These are phyloP conservation scores for Pteronotus mesoamericanus DNA, from an alignment of 2,797 vertebrate species.

Conservation along the genomic window DNA sequence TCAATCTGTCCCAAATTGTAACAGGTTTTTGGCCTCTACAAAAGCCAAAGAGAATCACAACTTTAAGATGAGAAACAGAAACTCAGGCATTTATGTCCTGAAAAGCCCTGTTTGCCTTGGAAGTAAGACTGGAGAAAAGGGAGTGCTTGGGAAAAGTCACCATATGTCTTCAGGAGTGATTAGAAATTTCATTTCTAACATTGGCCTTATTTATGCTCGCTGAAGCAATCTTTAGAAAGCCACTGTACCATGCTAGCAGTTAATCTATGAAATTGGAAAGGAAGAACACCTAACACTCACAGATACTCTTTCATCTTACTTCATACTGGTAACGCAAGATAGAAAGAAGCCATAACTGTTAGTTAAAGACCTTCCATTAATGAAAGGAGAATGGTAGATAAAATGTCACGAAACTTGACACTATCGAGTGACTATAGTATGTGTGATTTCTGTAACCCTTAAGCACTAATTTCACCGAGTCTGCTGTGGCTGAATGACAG, in stretches of 20 bases:
- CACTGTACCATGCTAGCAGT: not conserved
- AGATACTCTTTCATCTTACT: slow-evolving; percentile 36
- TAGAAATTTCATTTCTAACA: not conserved
- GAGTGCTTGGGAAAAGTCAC: not conserved
- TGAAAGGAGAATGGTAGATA: slow-evolving; percentile 41
- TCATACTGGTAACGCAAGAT: slow-evolving; percentile 18
- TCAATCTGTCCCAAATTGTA: not conserved
- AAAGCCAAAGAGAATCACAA: not conserved
- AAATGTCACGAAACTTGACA: slow-evolving; percentile 13
- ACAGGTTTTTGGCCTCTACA: not conserved
- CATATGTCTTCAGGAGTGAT: not conserved
- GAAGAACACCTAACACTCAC: not conserved
- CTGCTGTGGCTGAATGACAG: slow-evolving; percentile 51
- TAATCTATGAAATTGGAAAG: not conserved
- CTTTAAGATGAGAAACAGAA: not conserved
- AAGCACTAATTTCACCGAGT: slow-evolving; percentile 52
- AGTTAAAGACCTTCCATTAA: slow-evolving; percentile 43
- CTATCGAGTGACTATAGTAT: not conserved
- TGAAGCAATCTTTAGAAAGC: not conserved
- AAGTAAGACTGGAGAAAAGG: not conserved
- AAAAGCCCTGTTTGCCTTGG: not conserved
- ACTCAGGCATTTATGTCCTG: not conserved
- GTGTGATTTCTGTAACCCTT: slow-evolving; percentile 51
- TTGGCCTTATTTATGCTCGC: not conserved
- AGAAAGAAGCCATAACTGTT: not conserved